A percentile compares a stretch with the other conserved stretches of the same genome.
Conservation (phyloP, 2,113 vertebrate genomes). For the Willisornis vidua region DNA sequence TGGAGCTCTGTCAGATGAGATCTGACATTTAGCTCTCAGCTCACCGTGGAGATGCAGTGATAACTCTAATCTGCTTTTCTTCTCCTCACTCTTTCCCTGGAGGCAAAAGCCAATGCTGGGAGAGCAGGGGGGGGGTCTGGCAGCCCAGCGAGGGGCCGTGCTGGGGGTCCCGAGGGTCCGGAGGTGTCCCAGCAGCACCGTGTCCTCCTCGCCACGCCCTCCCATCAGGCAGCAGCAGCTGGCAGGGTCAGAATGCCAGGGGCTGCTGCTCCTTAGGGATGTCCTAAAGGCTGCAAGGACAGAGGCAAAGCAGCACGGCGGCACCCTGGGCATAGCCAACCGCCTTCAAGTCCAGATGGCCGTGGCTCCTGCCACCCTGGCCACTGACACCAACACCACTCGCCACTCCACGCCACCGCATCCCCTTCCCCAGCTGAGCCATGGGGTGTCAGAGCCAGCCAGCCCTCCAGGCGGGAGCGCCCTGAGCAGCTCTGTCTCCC, state of each 20-base stretch:
- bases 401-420: fast-evolving
- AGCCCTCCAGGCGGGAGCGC: not conserved
- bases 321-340: not conserved
- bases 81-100: not conserved
- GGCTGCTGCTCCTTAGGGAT: not conserved
- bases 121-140: not conserved
- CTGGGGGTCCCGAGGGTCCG: fast-evolving
- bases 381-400: fast-evolving
- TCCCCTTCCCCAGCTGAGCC: fast-evolving
- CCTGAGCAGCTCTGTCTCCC: not conserved
- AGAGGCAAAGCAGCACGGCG: not conserved
- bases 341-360: not conserved
- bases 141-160: not conserved
- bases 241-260: not conserved
- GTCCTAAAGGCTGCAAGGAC: not conserved
- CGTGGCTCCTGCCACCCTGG: not conserved
- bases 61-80: conserved; percentile 25
- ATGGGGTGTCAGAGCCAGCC: fast-evolving
- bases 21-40: conserved; percentile 35
- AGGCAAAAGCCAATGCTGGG: not conserved
- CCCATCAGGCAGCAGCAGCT: not conserved
- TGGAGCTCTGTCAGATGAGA: not conserved
- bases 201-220: fast-evolving
- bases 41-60: not conserved
- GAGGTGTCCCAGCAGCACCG: not conserved